Evolutionary conservation across 2,113 vertebrate genomes (phyloP).

Genomic region (Lepidothrix coronata): DNA sequence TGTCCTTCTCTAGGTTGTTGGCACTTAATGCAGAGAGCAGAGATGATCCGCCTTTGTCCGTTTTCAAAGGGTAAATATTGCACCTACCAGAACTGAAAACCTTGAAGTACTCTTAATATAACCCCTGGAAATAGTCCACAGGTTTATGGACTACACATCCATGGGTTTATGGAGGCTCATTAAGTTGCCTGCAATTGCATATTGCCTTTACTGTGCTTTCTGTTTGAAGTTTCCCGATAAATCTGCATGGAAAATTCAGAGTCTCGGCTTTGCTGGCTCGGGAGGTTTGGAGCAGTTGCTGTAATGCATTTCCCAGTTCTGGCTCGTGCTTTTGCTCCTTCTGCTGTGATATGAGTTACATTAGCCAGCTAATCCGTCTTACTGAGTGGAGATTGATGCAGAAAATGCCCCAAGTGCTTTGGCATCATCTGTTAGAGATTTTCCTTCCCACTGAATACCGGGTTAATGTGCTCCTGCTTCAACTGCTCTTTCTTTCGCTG

Average conservation of each 20-base stretch:
- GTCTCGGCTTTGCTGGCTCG: not conserved
- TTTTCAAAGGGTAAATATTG: not conserved
- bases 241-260: not conserved
- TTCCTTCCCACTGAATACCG: not conserved
- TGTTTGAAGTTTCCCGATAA: not conserved
- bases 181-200: not conserved
- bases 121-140: not conserved
- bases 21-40: not conserved
- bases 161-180: not conserved
- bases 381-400: not conserved
- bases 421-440: not conserved
- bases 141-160: not conserved
- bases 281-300: not conserved
- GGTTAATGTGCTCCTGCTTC: not conserved
- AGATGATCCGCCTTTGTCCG: not conserved
- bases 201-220: not conserved
- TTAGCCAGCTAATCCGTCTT: not conserved
- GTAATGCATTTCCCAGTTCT: not conserved
- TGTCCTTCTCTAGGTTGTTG: not conserved
- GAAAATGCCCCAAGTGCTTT: not conserved
- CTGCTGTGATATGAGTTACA: not conserved
- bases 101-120: not conserved
- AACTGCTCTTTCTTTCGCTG: not conserved
- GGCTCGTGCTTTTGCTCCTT: not conserved
- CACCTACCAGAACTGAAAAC: not conserved